These are phyloP conservation scores for Nephila pilipes DNA, from an alignment of 1,140 invertebrate genomes.

Conservation along the genomic window DNA sequence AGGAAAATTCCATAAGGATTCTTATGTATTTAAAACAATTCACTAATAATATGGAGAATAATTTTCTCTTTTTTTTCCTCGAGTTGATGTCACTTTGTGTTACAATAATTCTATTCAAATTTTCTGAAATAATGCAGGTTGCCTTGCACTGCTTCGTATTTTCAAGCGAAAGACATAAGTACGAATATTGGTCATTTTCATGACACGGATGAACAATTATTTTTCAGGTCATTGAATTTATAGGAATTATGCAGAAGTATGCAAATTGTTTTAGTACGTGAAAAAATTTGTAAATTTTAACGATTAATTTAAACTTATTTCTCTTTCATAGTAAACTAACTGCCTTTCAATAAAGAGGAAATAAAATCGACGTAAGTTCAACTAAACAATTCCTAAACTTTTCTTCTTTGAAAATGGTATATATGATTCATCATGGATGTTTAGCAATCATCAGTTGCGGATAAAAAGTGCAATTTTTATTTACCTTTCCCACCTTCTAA, in stretches of 20 bases:
- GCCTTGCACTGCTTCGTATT: background rate
- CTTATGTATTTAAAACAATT: background rate
- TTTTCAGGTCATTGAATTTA: background rate
- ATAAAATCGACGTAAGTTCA: too few relatives aligned
- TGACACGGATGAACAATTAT: constrained; percentile 9
- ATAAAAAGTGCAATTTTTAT: background rate
- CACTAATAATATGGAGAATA: background rate
- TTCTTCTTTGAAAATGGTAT: too few relatives aligned
- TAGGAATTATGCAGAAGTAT: background rate
- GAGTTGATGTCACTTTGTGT: background rate
- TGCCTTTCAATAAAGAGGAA: too few relatives aligned
- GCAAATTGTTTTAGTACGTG: background rate
- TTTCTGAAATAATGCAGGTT: background rate
- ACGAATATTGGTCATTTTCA: background rate
- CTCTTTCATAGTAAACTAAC: background rate
- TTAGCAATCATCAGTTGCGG: too few relatives aligned
- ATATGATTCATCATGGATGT: too few relatives aligned
- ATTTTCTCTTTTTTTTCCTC: background rate
- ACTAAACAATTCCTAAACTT: too few relatives aligned
- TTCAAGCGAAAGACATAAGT: background rate
- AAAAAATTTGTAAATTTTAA: background rate
- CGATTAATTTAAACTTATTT: background rate
- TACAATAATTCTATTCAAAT: background rate
- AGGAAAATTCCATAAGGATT: background rate
- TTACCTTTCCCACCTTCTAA: background rate